Evolutionary conservation across 92 coral and sea anemone species (phyloP).

Genomic region (Palythoa grandiflora): DNA sequence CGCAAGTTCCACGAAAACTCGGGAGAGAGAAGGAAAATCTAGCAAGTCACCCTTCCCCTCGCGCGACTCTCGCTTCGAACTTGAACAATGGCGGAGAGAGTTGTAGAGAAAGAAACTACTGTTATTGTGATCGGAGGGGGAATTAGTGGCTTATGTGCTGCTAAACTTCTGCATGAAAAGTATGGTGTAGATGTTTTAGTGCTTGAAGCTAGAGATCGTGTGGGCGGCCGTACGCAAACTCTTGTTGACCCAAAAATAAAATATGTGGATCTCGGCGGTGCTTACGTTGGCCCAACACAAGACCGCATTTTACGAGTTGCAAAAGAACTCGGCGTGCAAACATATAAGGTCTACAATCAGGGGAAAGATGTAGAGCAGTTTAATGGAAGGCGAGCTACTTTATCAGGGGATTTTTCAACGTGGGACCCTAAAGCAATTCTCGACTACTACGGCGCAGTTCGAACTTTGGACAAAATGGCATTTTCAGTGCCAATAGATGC

Average conservation of each 20-base stretch:
- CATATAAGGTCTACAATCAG: slow-evolving; percentile 79
- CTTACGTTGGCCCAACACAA: slow-evolving; percentile 96
- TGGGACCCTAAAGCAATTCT: slow-evolving; percentile 93
- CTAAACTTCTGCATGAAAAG: slow-evolving; percentile 73
- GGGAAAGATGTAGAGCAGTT: slow-evolving; percentile 87
- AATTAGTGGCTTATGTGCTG: slow-evolving; percentile 97
- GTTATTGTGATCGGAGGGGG: slow-evolving; percentile 96
- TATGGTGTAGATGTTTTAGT: slow-evolving; percentile 75
- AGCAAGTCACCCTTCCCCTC: no score
- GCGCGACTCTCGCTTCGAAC: no score
- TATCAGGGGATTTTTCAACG: slow-evolving; percentile 82
- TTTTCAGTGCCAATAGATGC: slow-evolving; percentile 72
- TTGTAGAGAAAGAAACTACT: slow-evolving; percentile 48
- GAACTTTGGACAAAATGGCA: slow-evolving; percentile 81
- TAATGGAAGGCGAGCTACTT: slow-evolving; percentile 73
- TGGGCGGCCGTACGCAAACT: slow-evolving; percentile 98
- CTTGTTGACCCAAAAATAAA: slow-evolving; percentile 78
- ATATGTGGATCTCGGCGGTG: slow-evolving; percentile 94
- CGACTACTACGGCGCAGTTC: slow-evolving; percentile 83
- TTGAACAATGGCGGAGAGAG: neutral
- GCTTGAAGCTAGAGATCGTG: slow-evolving; percentile 94
- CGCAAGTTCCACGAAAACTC: no score
- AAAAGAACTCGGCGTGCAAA: slow-evolving; percentile 88
- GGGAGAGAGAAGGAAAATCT: no score
- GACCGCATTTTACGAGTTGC: slow-evolving; percentile 93